phyloP scores from a whole-genome alignment of 2,113 vertebrate species.

The Hucho hucho region DNA sequence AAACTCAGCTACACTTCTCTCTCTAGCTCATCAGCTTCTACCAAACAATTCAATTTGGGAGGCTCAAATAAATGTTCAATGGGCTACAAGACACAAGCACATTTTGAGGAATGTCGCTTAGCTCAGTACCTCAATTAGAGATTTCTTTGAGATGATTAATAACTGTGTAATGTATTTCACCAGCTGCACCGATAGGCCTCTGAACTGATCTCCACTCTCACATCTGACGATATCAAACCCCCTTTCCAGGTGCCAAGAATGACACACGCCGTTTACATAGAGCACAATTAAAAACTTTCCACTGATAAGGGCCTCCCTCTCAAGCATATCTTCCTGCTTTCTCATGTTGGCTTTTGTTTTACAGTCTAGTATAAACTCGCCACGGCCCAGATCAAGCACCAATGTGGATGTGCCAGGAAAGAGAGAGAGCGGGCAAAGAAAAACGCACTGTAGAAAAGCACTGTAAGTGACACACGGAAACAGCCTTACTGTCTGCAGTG shows the following conservation, averaged over 20 bases:
- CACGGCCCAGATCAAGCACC: constrained; percentile 19
- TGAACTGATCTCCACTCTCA: not conserved
- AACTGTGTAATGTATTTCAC: not conserved
- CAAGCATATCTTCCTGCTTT: constrained; percentile 31
- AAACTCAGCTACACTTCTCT: not conserved
- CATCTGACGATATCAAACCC: constrained; percentile 21
- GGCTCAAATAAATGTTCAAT: not conserved
- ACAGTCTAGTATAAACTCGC: constrained; percentile 52
- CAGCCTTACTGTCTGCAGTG: no score
- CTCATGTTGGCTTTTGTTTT: constrained; percentile 55
- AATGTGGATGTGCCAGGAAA: constrained; percentile 1
- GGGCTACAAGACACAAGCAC: not conserved
- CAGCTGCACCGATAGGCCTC: constrained; percentile 1
- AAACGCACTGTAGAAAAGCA: not conserved
- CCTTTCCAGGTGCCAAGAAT: constrained; percentile 41
- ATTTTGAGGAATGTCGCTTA: no score
- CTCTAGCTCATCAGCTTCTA: not conserved
- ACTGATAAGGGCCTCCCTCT: constrained; percentile 31
- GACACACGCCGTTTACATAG: constrained; percentile 47
- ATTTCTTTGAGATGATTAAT: not conserved
- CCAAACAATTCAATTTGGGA: not conserved
- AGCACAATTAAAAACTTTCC: constrained; percentile 48
- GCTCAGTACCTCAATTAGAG: not conserved
- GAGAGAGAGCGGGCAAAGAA: not conserved
- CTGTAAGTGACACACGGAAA: no score